Evolutionary conservation across 35 echinoderm and acorn worm genomes (phyloP).

Genomic region (Lytechinus variegatus): DNA sequence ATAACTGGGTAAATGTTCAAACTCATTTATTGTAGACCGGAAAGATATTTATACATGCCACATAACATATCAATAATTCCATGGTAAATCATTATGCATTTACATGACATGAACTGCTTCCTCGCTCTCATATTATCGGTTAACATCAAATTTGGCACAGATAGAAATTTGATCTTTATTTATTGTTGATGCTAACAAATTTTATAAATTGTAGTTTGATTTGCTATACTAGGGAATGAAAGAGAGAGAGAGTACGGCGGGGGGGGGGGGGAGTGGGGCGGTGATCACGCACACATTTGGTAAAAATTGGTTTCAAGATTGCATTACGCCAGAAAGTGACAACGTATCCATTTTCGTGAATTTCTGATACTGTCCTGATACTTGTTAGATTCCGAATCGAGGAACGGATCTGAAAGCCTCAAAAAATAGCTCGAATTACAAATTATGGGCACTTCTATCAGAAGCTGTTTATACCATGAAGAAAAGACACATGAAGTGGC

Average conservation of each 20-base stretch:
- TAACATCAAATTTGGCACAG: no score
- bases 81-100: no score
- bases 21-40: no score
- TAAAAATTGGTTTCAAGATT: not conserved
- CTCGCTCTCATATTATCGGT: no score
- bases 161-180: no score
- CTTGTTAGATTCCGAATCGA: not conserved
- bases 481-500: not conserved
- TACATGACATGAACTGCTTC: no score
- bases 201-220: no score
- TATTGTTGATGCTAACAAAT: no score
- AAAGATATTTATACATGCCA: no score
- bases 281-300: not conserved
- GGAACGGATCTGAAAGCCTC: not conserved
- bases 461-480: not conserved
- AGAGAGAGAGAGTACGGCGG: not conserved
- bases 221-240: not conserved
- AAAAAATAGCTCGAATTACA: conserved; percentile 7
- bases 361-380: not conserved
- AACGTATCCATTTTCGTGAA: not conserved
- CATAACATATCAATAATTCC: no score
- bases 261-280: no score
- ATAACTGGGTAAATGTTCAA: no score
- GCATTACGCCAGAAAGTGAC: not conserved
- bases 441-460: not conserved